These are phyloP conservation scores for Heteromurus nitidus DNA, from an alignment of 2,888 invertebrate genomes.

Conservation along the genomic window DNA sequence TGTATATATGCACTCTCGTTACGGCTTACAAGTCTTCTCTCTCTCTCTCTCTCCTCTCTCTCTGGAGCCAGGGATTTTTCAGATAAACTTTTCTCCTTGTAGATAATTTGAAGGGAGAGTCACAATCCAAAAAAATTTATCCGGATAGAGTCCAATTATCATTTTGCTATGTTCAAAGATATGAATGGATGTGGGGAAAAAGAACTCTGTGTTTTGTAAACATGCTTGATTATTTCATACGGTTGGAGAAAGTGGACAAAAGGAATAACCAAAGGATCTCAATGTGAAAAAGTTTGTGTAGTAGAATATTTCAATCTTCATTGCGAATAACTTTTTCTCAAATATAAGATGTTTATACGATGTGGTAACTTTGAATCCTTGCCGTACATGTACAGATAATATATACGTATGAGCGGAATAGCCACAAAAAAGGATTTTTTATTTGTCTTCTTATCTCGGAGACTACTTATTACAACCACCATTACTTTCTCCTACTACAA, in stretches of 20 bases:
- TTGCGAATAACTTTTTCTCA: neutral
- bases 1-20: too few relatives aligned
- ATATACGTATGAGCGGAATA: neutral
- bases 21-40: too few relatives aligned
- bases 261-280: conserved; percentile 6
- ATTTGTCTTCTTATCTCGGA: conserved; percentile 49
- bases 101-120: too few relatives aligned
- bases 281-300: neutral
- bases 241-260: conserved; percentile 27
- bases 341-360: neutral
- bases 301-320: neutral
- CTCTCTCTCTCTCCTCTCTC: too few relatives aligned
- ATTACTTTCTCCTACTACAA: conserved; percentile 29
- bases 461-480: conserved; percentile 51
- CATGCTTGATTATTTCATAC: too few relatives aligned
- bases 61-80: too few relatives aligned
- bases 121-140: too few relatives aligned
- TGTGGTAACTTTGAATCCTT: neutral
- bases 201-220: too few relatives aligned
- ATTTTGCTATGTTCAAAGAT: too few relatives aligned
- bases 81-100: too few relatives aligned
- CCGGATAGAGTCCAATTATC: too few relatives aligned
- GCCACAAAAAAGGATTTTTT: conserved; percentile 40
- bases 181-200: too few relatives aligned
- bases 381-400: neutral